Evolutionary conservation across 2,888 invertebrate species (phyloP).

Genomic region (Metellina segmentata): DNA sequence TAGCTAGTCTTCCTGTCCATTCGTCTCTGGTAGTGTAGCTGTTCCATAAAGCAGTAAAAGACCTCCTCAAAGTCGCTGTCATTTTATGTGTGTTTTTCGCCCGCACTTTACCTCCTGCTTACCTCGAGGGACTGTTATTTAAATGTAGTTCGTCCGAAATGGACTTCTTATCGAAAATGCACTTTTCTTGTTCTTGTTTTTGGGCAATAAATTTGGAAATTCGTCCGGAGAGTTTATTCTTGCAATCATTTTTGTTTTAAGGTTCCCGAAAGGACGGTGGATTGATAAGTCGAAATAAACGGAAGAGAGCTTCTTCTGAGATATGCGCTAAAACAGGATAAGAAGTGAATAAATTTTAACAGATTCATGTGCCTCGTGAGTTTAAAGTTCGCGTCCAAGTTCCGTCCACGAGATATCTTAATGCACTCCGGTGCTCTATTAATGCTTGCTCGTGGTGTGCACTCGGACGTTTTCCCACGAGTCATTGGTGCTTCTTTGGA

Average conservation of each 20-base stretch:
- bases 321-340: constrained; percentile 28
- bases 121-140: constrained; percentile 24
- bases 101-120: background rate
- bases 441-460: background rate
- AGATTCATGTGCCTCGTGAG: background rate
- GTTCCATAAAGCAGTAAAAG: constrained; percentile 46
- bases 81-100: constrained; percentile 37
- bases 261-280: constrained; percentile 41
- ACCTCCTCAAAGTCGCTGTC: constrained; percentile 8
- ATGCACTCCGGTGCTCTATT: constrained; percentile 30
- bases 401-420: constrained; percentile 18
- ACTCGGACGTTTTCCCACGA: constrained; percentile 24
- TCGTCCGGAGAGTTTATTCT: constrained; percentile 34
- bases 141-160: constrained; percentile 35
- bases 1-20: constrained; percentile 15
- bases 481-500: background rate
- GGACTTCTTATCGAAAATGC: constrained; percentile 60
- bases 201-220: constrained; percentile 32
- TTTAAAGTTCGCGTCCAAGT: background rate
- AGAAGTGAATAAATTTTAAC: constrained; percentile 20
- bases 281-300: constrained; percentile 47
- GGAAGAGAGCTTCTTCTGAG: background rate
- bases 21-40: constrained; percentile 25
- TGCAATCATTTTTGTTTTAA: constrained; percentile 46
- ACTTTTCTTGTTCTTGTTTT: constrained; percentile 28